Conservation (phyloP, 2,797 vertebrate species). For the Siniperca obscura region DNA sequence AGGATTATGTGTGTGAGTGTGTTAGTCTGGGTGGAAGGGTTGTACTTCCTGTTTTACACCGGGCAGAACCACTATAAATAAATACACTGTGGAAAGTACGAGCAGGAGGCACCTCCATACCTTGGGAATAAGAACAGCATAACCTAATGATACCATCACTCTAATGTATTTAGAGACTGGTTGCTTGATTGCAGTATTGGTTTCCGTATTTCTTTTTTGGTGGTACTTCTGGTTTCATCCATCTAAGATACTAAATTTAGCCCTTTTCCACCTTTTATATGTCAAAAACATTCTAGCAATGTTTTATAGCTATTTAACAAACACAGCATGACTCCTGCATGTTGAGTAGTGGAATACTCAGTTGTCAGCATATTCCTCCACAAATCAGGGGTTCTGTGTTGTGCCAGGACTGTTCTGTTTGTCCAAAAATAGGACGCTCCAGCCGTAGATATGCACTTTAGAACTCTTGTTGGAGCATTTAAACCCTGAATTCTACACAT, state of each 20-base stretch:
- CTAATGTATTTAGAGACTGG: constrained; percentile 28
- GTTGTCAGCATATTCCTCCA: constrained; percentile 43
- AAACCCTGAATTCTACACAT: not conserved
- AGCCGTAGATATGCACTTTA: constrained; percentile 6
- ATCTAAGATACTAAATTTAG: constrained; percentile 51
- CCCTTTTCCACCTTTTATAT: constrained; percentile 44
- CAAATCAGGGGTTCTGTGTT: constrained; percentile 15
- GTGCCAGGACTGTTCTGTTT: constrained; percentile 30
- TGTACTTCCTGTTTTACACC: constrained; percentile 73
- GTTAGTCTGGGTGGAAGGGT: constrained; percentile 57
- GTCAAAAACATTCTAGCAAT: constrained; percentile 42
- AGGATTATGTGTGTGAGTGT: constrained; percentile 47
- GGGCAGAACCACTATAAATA: constrained; percentile 67
- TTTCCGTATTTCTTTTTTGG: constrained; percentile 56
- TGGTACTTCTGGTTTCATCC: constrained; percentile 35
- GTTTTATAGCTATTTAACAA: constrained; percentile 59
- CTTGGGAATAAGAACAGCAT: constrained; percentile 25
- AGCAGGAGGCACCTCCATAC: constrained; percentile 38
- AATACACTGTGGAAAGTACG: constrained; percentile 64
- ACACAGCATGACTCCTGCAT: constrained; percentile 49
- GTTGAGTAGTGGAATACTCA: constrained; percentile 51
- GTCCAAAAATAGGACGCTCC: constrained; percentile 31
- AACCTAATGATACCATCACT: constrained; percentile 37
- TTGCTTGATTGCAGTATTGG: constrained; percentile 51
- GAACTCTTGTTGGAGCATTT: not conserved